Conservation (phyloP, 2,113 vertebrate species). For the Hypanus sabinus region DNA sequence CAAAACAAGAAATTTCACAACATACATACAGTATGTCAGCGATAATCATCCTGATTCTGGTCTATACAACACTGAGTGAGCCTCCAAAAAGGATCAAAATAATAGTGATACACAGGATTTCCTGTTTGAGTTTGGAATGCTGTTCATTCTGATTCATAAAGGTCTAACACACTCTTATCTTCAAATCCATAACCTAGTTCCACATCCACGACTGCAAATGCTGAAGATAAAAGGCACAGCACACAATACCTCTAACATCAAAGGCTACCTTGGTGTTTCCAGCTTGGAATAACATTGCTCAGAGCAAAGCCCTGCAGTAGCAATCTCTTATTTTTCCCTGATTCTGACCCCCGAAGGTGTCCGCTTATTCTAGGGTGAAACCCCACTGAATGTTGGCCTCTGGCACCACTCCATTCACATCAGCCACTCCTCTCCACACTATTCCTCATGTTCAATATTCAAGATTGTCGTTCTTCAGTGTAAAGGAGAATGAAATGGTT, state of each 20-base stretch:
- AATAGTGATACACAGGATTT: background rate
- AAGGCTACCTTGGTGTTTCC: constrained; percentile 20
- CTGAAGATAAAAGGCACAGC: constrained; percentile 51
- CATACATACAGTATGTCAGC: no score
- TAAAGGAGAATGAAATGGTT: no score
- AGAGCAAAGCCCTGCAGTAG: background rate
- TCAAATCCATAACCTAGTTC: background rate
- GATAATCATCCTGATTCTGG: no score
- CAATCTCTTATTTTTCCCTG: background rate
- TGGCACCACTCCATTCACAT: no score
- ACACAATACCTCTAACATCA: constrained; percentile 46
- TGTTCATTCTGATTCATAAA: background rate
- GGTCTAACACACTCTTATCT: background rate
- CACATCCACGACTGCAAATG: constrained; percentile 47
- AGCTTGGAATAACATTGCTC: background rate
- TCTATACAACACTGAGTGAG: no score
- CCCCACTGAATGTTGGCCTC: no score
- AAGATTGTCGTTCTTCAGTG: no score
- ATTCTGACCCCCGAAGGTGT: no score
- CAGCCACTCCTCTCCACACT: no score
- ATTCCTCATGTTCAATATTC: no score
- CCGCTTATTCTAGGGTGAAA: no score
- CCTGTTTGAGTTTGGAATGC: background rate
- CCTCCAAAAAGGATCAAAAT: background rate
- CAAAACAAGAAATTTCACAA: no score